These are phyloP conservation scores for Actinia tenebrosa DNA, from an alignment of 64 coral and sea anemone genomes.

Conservation along the genomic window DNA sequence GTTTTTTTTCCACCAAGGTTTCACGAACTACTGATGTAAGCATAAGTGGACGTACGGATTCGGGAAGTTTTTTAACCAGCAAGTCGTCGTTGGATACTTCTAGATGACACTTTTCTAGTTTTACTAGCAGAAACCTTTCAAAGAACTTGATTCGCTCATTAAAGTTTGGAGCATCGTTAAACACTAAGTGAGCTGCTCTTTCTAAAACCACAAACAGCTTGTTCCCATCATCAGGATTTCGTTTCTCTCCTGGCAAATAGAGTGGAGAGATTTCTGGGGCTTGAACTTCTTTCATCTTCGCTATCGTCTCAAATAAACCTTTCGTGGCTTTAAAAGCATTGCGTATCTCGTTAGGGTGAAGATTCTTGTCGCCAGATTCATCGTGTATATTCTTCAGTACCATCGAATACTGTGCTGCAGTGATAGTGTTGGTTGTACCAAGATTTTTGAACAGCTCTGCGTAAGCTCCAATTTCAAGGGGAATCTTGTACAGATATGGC, in stretches of 20 bases:
- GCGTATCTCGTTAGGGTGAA: conserved; percentile 24
- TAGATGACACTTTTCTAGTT: conserved; percentile 22
- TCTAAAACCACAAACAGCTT: conserved; percentile 6
- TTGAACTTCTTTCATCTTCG: background rate
- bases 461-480: conserved; percentile 33
- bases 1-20: background rate
- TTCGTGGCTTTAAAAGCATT: conserved; percentile 47
- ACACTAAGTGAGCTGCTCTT: conserved; percentile 40
- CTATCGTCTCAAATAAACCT: conserved; percentile 49
- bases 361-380: background rate
- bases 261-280: background rate
- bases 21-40: conserved; percentile 52
- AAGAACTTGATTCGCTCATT: conserved; percentile 34
- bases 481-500: conserved; percentile 44
- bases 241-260: background rate
- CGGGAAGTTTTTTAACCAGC: conserved; percentile 28
- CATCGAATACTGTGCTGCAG: conserved; percentile 39
- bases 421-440: conserved; percentile 24
- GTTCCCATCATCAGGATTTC: background rate
- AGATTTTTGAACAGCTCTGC: conserved; percentile 26
- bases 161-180: conserved; percentile 57
- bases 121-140: conserved; percentile 34
- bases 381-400: conserved; percentile 34
- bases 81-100: background rate
- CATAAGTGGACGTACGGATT: conserved; percentile 33